Evolutionary conservation across 1,140 invertebrate genomes (phyloP).

Genomic region (Mactra quadrangularis): DNA sequence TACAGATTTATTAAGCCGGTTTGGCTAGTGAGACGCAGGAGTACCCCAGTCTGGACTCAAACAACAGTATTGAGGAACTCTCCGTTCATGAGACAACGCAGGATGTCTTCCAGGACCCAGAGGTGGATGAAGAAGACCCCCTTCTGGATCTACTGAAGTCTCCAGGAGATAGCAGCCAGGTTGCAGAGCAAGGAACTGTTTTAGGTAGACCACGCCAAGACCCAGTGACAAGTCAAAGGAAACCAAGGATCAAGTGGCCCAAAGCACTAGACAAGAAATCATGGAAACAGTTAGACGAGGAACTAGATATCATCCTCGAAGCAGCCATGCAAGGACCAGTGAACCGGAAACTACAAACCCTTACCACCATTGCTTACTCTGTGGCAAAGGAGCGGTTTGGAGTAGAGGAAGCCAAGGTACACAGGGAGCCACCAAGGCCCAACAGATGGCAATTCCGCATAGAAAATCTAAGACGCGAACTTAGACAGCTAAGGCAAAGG

Average conservation of each 20-base stretch:
- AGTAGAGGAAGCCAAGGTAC: slow-evolving; percentile 21
- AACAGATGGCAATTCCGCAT: slow-evolving; percentile 13
- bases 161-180: slow-evolving; percentile 23
- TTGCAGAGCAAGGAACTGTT: slow-evolving; percentile 1
- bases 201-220: no score
- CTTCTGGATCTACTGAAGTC: slow-evolving; percentile 14
- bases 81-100: no score
- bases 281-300: slow-evolving; percentile 4
- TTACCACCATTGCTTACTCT: slow-evolving; percentile 12
- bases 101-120: no score
- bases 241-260: slow-evolving; percentile 17
- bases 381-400: slow-evolving; percentile 27
- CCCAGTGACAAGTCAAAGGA: slow-evolving; percentile 16
- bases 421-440: not conserved
- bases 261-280: slow-evolving; percentile 28
- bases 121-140: not conserved
- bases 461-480: slow-evolving; percentile 23
- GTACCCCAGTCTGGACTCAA: no score
- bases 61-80: no score
- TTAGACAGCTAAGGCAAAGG: slow-evolving; percentile 21
- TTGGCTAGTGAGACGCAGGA: no score
- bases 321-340: slow-evolving; percentile 19
- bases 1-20: not conserved
- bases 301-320: slow-evolving; percentile 12
- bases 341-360: slow-evolving; percentile 16